Evolutionary conservation across 2,113 vertebrate genomes (phyloP), one percentile per base, ranked within the genome.

Genomic region (Lathamus discolor): DNA sequence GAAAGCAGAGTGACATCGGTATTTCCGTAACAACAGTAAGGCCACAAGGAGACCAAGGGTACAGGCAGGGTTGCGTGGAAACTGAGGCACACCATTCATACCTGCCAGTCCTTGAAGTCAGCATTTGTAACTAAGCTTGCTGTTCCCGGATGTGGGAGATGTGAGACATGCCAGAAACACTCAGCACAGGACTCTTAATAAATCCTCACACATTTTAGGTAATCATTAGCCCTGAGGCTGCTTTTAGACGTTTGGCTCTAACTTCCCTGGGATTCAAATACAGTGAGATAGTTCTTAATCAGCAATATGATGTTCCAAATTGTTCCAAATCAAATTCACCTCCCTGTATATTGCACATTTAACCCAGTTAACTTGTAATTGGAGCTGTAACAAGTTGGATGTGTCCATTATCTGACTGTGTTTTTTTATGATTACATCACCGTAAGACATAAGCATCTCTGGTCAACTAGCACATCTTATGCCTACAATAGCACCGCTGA

Each of bases 1-100:
- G 97, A 93, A 93, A 94, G 73, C 54, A 87, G 62, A 91, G 90
- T 95, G 97, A 97, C 90, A 92, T 96, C 95, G 87, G 31, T 67
- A 77, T 97, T 89, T 94, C 96, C 64, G 78, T 82, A 84, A 91
- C 72, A 96, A 94, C 84, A n/a, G 44, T 55, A 85, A 95, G 39
- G 74, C 57, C 44, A 77, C 35, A 43, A 81, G 63, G 43, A 84
- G 52, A 69, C 37, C 43, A 16, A 68, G 16, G 43, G 19, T 74
- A 39, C 46, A 24, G 33, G 13, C 41, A 27, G 33, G 11, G 33
- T 4, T 43, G 23, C 63, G 44, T 69, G 62, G 51, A 86, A 86
- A 77, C 67, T 15, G 66, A 83, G 62, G 35, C 35, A 66, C 6
- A 13, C 24, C 55, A 48, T 43, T 82, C 25, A 64, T 3, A 74